phyloP scores from a whole-genome alignment of 2,888 invertebrate genomes.

The Teleogryllus oceanicus region DNA sequence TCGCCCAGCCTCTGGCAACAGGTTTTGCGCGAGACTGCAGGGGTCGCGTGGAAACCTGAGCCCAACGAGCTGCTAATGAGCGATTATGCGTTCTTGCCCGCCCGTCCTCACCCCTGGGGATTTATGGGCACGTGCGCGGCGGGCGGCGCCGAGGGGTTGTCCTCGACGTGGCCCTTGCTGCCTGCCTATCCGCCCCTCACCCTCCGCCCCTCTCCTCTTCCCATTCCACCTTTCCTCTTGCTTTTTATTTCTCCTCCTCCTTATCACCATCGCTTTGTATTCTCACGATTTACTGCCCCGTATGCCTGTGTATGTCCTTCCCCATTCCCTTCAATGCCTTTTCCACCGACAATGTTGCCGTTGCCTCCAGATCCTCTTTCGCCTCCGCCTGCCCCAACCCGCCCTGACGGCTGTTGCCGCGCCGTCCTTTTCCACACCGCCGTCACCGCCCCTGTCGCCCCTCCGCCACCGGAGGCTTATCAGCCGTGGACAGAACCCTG shows the following conservation, averaged over 20 bases:
- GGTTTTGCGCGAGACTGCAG: not conserved
- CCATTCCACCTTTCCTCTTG: not conserved
- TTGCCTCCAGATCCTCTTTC: too few relatives aligned
- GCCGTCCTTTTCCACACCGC: too few relatives aligned
- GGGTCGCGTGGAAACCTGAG: not conserved
- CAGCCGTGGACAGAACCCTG: too few relatives aligned
- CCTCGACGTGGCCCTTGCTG: not conserved
- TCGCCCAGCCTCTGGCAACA: not conserved
- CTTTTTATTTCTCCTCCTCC: not conserved
- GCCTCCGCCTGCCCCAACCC: too few relatives aligned
- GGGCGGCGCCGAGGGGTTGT: not conserved
- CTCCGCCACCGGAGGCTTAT: too few relatives aligned
- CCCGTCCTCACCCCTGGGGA: not conserved
- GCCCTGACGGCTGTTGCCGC: too few relatives aligned
- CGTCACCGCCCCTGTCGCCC: too few relatives aligned
- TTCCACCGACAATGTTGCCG: too few relatives aligned
- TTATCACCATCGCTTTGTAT: not conserved
- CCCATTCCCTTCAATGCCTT: too few relatives aligned
- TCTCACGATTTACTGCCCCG: too few relatives aligned
- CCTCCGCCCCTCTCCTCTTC: not conserved
- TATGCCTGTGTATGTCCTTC: too few relatives aligned
- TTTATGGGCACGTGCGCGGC: not conserved
- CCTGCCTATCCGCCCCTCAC: not conserved
- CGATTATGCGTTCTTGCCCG: not conserved
- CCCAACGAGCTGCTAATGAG: constrained; percentile 11